Base-by-base conservation (phyloP, 1,140 invertebrate genomes). In the Anastrepha obliqua region DNA sequence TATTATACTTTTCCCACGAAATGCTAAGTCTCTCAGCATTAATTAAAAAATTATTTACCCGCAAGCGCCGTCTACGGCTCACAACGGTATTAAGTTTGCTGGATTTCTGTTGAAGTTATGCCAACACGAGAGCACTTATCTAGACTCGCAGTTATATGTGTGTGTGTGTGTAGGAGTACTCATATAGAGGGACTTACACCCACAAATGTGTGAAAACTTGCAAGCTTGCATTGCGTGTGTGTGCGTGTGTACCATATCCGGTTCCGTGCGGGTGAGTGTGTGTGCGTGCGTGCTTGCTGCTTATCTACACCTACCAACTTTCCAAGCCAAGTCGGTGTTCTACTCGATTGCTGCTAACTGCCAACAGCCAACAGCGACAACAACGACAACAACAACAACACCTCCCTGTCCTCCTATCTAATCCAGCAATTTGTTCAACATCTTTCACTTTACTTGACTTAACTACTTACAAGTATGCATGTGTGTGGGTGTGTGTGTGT, bases 391-490 rank as follows among this genome's bases (percentile, higher is more conserved):
- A 67, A 67, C 11, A 39, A 67, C 17, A 44, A 17, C 39, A 47
- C 44, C 47, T 74, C 29, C 15, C 42, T 47, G 44, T 15, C 17
- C 29, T 4, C 47, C 70, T 47, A 39, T 74, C 44, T 47, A 74
- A 74, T 74, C 70, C 70, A 47, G 70, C 70, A 74, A 74, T 74
- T 74, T 74, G 70, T 74, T 17, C 13, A 74, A 74, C 70, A 74
- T 47, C 70, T 74, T 74, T 29, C 67, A 74, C 67, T 74, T 74
- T 74, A 74, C 67, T 74, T 74, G 67, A 44, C 15, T 47, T 29
- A 74, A 74, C 67, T 47, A 47, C 67, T 74, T 74, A 74, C 7
- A n/a, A 74, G 67, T 74, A 42, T 13, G 67, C 9, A 7, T 17
- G 67, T 15, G 42, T 42, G 67, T 17, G 67, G n/a, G 67, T 20